Conservation (phyloP, 1,140 invertebrate species). For the Pogonognathellus flavescens region DNA sequence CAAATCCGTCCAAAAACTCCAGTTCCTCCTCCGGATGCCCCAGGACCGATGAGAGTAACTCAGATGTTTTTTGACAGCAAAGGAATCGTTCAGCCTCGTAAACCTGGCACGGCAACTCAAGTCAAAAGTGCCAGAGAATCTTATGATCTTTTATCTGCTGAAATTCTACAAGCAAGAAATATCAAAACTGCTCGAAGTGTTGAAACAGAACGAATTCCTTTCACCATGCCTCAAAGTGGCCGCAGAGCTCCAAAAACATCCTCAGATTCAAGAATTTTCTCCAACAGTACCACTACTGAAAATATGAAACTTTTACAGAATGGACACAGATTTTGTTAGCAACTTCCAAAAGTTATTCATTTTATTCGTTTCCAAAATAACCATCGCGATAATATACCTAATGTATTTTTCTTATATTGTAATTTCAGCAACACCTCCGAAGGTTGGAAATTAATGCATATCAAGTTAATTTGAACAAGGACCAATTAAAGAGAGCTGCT, state of each 20-base stretch:
- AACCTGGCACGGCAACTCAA: neutral
- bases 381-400: too few relatives aligned
- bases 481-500: too few relatives aligned
- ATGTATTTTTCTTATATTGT: neutral
- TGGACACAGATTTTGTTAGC: neutral
- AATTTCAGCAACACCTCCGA: neutral
- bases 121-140: neutral
- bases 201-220: neutral
- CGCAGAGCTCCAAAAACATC: neutral
- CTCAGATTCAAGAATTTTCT: neutral
- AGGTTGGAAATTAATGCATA: neutral
- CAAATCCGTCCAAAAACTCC: neutral
- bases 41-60: conserved; percentile 29
- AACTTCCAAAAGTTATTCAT: neutral
- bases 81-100: conserved; percentile 19
- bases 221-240: neutral
- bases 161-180: conserved; percentile 5
- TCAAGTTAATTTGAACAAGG: too few relatives aligned
- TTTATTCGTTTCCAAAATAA: neutral
- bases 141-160: neutral
- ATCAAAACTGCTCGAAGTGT: neutral
- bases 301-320: neutral
- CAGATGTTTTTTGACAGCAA: conserved; percentile 48
- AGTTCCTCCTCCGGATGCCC: neutral
- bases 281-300: neutral